Percentiles rank a stretch among this genome's conserved stretches.
Conservation (phyloP, 2,797 vertebrate genomes). For the Sebastes oblongus region DNA sequence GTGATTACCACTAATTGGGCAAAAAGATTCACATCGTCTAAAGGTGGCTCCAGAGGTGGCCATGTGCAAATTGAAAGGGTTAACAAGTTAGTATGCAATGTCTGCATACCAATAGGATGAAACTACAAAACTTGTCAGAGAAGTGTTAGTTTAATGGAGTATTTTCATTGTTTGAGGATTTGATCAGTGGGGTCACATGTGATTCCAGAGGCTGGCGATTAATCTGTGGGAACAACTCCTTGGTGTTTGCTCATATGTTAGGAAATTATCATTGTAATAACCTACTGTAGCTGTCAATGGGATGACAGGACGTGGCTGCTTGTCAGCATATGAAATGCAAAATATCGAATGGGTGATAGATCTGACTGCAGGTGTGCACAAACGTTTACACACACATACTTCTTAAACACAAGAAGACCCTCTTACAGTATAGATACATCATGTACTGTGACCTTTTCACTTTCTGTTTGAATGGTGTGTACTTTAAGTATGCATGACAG, state of each 20-base stretch:
- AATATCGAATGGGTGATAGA: neutral
- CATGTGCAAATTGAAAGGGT: neutral
- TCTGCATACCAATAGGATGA: neutral
- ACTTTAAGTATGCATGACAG: conserved; percentile 47
- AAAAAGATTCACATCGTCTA: too few species aligned
- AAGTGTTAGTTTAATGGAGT: neutral
- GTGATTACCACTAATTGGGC: neutral
- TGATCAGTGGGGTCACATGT: neutral
- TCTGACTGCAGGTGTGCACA: neutral
- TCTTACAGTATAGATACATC: conserved; percentile 4
- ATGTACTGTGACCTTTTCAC: conserved; percentile 48
- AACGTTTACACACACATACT: neutral
- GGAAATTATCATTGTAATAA: neutral
- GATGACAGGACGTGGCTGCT: neutral
- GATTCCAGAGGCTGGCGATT: neutral
- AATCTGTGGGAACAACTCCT: neutral
- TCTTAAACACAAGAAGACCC: conserved; percentile 8
- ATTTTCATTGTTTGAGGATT: neutral
- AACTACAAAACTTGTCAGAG: neutral
- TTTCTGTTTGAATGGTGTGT: conserved; percentile 29
- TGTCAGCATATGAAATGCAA: conserved; percentile 2
- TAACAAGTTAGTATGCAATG: neutral
- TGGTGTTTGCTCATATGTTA: neutral
- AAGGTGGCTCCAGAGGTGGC: too few species aligned
- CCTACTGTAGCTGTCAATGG: neutral